These are phyloP conservation scores for Drosophila saltans DNA, from an alignment of 1,140 invertebrate genomes.

Conservation along the genomic window DNA sequence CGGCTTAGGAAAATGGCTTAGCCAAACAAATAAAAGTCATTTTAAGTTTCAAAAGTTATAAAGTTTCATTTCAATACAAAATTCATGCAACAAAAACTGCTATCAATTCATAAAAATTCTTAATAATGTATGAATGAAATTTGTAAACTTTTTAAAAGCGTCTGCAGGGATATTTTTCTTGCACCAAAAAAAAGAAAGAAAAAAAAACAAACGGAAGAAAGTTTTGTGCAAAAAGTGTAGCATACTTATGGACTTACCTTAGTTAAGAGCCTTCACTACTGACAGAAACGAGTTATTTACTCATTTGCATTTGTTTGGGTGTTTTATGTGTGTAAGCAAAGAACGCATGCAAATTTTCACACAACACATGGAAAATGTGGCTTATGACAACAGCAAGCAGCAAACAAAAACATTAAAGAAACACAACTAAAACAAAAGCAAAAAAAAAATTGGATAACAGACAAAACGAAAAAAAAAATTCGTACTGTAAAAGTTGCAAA, in stretches of 20 bases:
- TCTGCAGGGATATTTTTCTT: neutral
- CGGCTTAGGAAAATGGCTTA: too few species aligned
- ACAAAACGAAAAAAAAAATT: conserved; percentile 1
- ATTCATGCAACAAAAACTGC: too few species aligned
- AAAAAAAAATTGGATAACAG: neutral
- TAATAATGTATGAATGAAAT: too few species aligned
- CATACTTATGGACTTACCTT: conserved; percentile 58
- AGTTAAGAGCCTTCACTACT: neutral
- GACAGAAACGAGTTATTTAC: conserved; percentile 5
- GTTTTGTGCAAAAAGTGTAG: conserved; percentile 29
- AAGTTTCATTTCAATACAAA: too few species aligned
- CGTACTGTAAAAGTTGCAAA: conserved; percentile 47
- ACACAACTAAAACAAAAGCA: conserved; percentile 16
- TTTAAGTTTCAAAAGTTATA: too few species aligned
- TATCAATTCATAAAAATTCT: too few species aligned
- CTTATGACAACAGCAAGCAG: neutral
- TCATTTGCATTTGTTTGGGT: conserved; percentile 8
- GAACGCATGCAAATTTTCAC: conserved; percentile 62
- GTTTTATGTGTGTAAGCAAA: neutral
- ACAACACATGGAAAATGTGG: conserved; percentile 34
- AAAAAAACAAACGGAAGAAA: neutral
- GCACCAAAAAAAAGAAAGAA: neutral
- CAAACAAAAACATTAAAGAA: conserved; percentile 16
- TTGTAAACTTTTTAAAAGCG: neutral
- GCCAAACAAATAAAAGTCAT: too few species aligned